These are phyloP conservation scores for Drosophila sturtevanti DNA, from an alignment of 1,140 invertebrate genomes.

Conservation along the genomic window DNA sequence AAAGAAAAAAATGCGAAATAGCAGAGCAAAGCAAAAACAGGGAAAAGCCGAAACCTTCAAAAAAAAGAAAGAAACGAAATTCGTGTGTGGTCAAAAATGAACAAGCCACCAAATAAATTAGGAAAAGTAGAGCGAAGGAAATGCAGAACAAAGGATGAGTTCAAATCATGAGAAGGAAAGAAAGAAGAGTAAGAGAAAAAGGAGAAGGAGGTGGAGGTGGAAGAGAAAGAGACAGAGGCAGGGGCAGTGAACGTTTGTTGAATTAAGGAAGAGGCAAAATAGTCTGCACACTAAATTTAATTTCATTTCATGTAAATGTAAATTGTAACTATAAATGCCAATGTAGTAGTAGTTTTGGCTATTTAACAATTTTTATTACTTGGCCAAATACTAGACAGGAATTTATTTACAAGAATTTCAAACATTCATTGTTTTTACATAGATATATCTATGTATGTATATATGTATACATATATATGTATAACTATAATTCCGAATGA, in stretches of 20 bases:
- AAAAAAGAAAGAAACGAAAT: neutral
- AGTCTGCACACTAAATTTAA: slow-evolving; percentile 43
- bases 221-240: too few species aligned
- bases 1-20: slow-evolving; percentile 54
- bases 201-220: neutral
- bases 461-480: neutral
- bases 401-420: neutral
- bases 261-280: neutral
- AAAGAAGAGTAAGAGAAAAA: neutral
- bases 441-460: neutral
- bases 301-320: slow-evolving; percentile 44
- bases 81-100: slow-evolving; percentile 26
- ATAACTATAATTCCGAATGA: too few species aligned
- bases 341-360: slow-evolving; percentile 18
- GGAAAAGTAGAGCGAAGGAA: neutral
- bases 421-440: neutral
- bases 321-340: slow-evolving; percentile 31
- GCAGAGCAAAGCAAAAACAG: slow-evolving; percentile 57
- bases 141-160: neutral
- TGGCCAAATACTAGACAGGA: slow-evolving; percentile 7
- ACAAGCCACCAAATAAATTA: slow-evolving; percentile 3
- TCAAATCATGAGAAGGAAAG: neutral
- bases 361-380: slow-evolving; percentile 35
- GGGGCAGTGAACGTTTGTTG: too few species aligned
- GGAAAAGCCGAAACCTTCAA: neutral